phyloP scores from a whole-genome alignment of 2,797 vertebrate genomes.

The Amblyopsis hoosieri region DNA sequence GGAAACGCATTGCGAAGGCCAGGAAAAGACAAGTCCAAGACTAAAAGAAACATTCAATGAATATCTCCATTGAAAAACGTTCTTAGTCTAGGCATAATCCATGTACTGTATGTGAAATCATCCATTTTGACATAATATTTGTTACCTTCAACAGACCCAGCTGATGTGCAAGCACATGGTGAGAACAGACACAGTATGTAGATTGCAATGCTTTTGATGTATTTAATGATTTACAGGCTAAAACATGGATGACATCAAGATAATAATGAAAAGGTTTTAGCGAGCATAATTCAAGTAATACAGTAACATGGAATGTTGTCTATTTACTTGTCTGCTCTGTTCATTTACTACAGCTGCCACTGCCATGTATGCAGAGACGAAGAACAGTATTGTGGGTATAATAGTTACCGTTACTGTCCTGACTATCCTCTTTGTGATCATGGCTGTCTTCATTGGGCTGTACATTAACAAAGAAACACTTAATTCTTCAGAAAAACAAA shows the following conservation, averaged over 20 bases:
- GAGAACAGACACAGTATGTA: slow-evolving; percentile 15
- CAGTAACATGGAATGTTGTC: not conserved
- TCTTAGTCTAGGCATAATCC: too few species aligned
- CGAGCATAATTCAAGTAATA: too few species aligned
- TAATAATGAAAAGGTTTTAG: too few species aligned
- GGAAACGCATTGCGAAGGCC: too few species aligned
- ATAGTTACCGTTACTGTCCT: slow-evolving; percentile 51
- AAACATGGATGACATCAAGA: too few species aligned
- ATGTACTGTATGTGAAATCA: too few species aligned
- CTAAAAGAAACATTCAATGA: too few species aligned
- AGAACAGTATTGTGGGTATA: slow-evolving; percentile 44
- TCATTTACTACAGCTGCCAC: slow-evolving; percentile 23
- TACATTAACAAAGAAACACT: not conserved
- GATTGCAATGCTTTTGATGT: not conserved
- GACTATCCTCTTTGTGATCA: slow-evolving; percentile 35
- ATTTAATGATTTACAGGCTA: not conserved
- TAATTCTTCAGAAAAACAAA: slow-evolving; percentile 31
- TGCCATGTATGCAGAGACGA: slow-evolving; percentile 10
- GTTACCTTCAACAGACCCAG: not conserved
- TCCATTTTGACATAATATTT: not conserved
- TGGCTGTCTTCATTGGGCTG: slow-evolving; percentile 36
- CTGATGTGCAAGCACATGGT: slow-evolving; percentile 18
- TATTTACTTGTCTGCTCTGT: not conserved
- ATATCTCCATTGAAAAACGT: too few species aligned
- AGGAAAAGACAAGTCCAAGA: too few species aligned